These are phyloP conservation scores for Andrena haemorrhoa DNA, from an alignment of 2,888 invertebrate genomes.

Conservation along the genomic window DNA sequence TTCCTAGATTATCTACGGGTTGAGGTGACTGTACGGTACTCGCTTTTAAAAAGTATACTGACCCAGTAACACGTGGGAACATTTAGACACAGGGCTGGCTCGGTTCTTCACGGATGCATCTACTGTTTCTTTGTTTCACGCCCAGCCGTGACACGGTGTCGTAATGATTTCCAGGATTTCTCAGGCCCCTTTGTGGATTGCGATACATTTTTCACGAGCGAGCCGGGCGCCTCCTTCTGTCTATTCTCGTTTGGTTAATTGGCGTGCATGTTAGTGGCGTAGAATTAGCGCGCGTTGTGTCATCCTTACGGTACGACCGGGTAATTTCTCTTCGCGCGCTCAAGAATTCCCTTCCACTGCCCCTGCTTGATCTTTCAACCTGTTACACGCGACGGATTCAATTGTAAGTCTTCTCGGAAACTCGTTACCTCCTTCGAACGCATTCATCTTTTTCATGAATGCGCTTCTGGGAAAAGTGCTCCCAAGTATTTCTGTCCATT, in stretches of 20 bases:
- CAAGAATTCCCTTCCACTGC: constrained; percentile 2
- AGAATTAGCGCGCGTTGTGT: constrained; percentile 51
- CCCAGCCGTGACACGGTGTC: constrained; percentile 59
- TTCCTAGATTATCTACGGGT: constrained; percentile 65
- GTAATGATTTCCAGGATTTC: constrained; percentile 69
- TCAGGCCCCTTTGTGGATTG: constrained; percentile 42
- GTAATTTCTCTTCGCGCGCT: constrained; percentile 14
- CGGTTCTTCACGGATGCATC: constrained; percentile 70
- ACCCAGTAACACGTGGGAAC: constrained; percentile 76
- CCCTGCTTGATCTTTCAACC: constrained; percentile 6
- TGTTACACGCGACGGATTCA: constrained; percentile 10
- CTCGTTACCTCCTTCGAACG: neutral
- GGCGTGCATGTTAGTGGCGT: constrained; percentile 33
- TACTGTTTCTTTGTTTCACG: constrained; percentile 66
- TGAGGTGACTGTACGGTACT: constrained; percentile 74
- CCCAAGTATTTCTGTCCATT: neutral
- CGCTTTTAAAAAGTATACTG: constrained; percentile 74
- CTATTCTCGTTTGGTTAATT: constrained; percentile 61
- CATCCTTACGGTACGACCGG: constrained; percentile 37
- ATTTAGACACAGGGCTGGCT: constrained; percentile 63
- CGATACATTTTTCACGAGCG: constrained; percentile 50
- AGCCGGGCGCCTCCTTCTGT: constrained; percentile 40
- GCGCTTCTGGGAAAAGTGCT: neutral
- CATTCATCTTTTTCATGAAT: neutral
- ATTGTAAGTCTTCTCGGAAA: constrained; percentile 9